A percentile compares a stretch with the other conserved stretches of the same genome.
phyloP scores from a whole-genome alignment of 2,113 vertebrate genomes.

The Vombatus ursinus region DNA sequence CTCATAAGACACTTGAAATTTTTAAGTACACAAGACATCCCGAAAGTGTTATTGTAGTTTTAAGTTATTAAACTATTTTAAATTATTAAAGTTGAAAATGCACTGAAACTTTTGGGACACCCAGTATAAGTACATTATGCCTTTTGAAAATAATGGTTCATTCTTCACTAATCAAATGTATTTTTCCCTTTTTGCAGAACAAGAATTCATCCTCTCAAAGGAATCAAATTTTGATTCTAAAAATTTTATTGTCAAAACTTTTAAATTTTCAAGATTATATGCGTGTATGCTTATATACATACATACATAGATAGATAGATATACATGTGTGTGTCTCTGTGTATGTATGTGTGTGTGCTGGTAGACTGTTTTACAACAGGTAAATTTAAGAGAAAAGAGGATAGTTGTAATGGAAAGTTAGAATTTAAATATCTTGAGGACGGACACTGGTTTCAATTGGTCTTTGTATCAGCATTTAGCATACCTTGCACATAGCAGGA shows the following conservation, averaged over 20 bases:
- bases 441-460: neutral
- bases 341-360: neutral
- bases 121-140: neutral
- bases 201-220: neutral
- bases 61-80: neutral
- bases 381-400: neutral
- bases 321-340: too few species aligned
- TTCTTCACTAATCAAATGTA: neutral
- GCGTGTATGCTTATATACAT: neutral
- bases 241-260: neutral
- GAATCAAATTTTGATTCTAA: neutral
- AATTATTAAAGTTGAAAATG: neutral
- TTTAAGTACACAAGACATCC: neutral
- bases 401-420: neutral
- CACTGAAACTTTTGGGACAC: neutral
- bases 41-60: neutral
- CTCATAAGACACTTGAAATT: neutral
- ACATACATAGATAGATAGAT: neutral
- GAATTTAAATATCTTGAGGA: neutral
- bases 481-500: neutral
- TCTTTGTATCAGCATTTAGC: neutral
- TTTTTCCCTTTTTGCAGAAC: neutral
- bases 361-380: neutral
- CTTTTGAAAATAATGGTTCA: neutral
- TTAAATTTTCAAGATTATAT: neutral